Evolutionary conservation across 2,113 vertebrate genomes (phyloP).

Genomic region (Pygoscelis antarcticus): DNA sequence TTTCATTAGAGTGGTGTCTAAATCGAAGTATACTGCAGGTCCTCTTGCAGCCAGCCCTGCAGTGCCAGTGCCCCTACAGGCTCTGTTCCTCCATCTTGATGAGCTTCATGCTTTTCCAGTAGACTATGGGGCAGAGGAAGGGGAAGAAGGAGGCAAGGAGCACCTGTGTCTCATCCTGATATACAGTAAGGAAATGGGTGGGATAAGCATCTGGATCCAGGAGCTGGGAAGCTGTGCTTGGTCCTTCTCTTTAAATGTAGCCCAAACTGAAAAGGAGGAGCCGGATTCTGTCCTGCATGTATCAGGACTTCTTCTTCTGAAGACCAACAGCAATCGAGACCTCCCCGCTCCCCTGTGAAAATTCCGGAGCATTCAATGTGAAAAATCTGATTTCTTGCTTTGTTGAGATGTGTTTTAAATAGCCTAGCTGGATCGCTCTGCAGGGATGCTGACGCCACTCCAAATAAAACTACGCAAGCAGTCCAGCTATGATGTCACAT

Average conservation of each 20-base stretch:
- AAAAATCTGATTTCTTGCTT: neutral
- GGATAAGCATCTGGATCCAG: neutral
- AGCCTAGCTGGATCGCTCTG: neutral
- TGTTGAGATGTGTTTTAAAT: neutral
- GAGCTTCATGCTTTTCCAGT: neutral
- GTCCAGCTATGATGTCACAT: neutral
- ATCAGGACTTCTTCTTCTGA: neutral
- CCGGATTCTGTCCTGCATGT: neutral
- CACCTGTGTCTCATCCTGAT: neutral
- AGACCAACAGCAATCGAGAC: accelerated
- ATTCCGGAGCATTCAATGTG: neutral
- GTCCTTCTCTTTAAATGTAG: neutral
- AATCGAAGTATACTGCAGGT: neutral
- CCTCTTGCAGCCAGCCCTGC: neutral
- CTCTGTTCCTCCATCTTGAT: neutral
- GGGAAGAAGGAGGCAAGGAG: neutral
- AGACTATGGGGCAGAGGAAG: neutral
- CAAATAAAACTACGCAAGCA: neutral
- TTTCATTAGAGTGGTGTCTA: neutral
- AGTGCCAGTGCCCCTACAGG: neutral
- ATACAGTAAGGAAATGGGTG: neutral
- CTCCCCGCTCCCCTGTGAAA: neutral
- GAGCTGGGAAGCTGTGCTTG: neutral
- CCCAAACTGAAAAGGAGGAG: neutral
- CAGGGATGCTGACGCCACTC: neutral